Conservation (phyloP, 2,797 vertebrate species). For the Bucorvus abyssinicus region DNA sequence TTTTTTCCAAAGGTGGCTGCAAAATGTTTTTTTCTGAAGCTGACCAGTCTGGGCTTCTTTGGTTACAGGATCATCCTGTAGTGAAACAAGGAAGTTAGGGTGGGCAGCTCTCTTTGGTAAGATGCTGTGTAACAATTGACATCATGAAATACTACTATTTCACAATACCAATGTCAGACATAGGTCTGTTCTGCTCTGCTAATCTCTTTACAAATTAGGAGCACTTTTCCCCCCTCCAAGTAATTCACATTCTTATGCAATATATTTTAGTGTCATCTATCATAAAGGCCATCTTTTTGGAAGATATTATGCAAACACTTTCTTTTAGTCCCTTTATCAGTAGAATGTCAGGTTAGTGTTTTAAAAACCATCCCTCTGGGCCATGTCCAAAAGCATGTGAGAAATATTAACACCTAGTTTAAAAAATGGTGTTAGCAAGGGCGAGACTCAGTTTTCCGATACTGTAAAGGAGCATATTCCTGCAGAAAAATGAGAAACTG, state of each 20-base stretch:
- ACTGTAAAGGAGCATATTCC: background rate
- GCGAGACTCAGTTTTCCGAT: background rate
- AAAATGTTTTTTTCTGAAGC: slow-evolving; percentile 18
- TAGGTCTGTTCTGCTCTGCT: background rate
- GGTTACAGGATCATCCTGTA: background rate
- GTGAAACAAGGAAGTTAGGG: slow-evolving; percentile 27
- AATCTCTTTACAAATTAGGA: slow-evolving; percentile 18
- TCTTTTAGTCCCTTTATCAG: slow-evolving; percentile 49
- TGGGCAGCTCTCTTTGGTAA: background rate
- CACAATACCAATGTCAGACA: background rate
- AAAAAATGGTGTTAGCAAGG: background rate
- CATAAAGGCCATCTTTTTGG: slow-evolving; percentile 17
- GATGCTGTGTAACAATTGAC: background rate
- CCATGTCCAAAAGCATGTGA: background rate
- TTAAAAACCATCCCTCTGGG: background rate
- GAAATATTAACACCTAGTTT: slow-evolving; percentile 4
- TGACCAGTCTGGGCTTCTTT: background rate
- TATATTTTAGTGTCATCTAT: slow-evolving; percentile 32
- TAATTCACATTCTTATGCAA: slow-evolving; percentile 10
- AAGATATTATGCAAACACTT: slow-evolving; percentile 36
- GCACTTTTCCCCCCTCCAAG: background rate
- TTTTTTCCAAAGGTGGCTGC: background rate
- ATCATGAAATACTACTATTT: background rate
- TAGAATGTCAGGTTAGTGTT: slow-evolving; percentile 44
- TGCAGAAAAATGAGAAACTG: background rate